Conservation (phyloP, 2,888 invertebrate genomes). For the Lasioglossum lativentre region DNA sequence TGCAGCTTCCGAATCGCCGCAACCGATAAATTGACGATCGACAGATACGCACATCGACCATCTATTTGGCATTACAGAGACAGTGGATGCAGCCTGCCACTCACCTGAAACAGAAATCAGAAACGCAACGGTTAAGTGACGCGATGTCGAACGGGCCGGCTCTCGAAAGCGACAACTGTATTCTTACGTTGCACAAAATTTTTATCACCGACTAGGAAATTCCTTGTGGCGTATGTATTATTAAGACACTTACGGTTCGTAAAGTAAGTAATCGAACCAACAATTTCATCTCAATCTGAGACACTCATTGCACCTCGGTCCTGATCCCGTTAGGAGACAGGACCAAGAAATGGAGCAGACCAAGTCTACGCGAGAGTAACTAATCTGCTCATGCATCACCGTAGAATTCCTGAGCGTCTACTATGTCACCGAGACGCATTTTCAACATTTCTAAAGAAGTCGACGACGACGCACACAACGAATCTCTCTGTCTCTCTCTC, state of each 20-base stretch:
- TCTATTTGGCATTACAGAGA: conserved; percentile 85
- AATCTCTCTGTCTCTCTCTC: background rate
- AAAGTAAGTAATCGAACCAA: too few species aligned
- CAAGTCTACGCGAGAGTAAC: conserved; percentile 8
- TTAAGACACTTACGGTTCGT: too few species aligned
- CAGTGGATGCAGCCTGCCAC: conserved; percentile 84
- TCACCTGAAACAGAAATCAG: conserved; percentile 83
- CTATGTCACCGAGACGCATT: background rate
- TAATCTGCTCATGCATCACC: conserved; percentile 28
- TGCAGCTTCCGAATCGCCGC: conserved; percentile 84
- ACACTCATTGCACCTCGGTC: background rate
- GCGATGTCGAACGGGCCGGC: background rate
- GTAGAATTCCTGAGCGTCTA: conserved; percentile 18
- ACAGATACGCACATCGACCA: conserved; percentile 84
- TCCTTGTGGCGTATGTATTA: background rate
- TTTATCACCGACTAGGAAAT: background rate
- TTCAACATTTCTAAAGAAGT: background rate
- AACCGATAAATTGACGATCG: conserved; percentile 84
- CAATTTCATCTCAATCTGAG: background rate
- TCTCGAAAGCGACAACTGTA: background rate
- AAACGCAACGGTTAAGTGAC: conserved; percentile 53
- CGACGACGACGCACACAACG: background rate
- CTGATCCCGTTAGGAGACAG: background rate
- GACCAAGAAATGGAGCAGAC: conserved; percentile 7
- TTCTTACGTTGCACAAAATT: background rate